phyloP scores from a whole-genome alignment of 1,140 invertebrate genomes.

The Periplaneta americana region DNA sequence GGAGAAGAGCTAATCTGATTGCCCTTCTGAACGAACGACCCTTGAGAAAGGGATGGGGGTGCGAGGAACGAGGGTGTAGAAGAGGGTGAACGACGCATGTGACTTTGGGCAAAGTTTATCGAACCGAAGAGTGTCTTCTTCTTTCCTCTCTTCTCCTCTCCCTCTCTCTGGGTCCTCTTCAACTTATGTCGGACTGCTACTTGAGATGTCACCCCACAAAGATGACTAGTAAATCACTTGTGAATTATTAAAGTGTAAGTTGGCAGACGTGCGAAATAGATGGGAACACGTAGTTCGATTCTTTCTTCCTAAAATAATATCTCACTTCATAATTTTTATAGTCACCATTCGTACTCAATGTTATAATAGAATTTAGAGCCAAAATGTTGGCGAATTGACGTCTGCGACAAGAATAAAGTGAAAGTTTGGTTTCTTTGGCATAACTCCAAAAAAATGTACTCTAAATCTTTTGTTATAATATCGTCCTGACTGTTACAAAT shows the following conservation, averaged over 20 bases:
- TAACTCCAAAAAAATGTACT: no score
- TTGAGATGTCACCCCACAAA: neutral
- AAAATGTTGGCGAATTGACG: neutral
- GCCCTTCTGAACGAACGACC: neutral
- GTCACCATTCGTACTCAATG: neutral
- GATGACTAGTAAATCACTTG: neutral
- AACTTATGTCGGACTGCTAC: neutral
- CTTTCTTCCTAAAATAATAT: neutral
- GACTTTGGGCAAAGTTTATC: neutral
- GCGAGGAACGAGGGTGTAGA: no score
- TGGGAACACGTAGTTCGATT: neutral
- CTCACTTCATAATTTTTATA: neutral
- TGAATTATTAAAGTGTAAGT: neutral
- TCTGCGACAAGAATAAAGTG: neutral
- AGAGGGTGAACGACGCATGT: neutral
- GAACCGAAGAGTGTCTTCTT: neutral
- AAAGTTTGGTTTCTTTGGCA: no score
- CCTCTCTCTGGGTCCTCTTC: no score
- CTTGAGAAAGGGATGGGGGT: no score
- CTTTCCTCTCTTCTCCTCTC: neutral
- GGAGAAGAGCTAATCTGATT: neutral
- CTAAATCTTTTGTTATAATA: no score
- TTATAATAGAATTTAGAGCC: neutral
- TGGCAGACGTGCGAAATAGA: neutral
- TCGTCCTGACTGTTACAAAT: no score